Evolutionary conservation across 1,140 invertebrate genomes (phyloP).

Genomic region (Bradynema listronoti): DNA sequence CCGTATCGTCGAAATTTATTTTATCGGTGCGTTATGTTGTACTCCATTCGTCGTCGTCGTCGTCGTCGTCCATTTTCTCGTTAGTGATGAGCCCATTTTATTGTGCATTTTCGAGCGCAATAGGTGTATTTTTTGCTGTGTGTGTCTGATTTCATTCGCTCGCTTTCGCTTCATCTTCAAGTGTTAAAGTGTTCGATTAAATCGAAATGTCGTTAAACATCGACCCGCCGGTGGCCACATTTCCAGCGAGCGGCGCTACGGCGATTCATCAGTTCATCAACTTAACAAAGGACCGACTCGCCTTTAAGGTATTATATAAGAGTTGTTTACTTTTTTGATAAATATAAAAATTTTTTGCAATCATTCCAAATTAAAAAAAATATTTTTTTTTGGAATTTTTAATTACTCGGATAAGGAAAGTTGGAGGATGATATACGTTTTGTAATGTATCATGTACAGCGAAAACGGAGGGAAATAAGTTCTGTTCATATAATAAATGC

Average conservation of each 20-base stretch:
- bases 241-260: constrained; percentile 27
- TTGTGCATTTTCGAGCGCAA: too few relatives aligned
- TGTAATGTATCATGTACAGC: not conserved
- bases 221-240: constrained; percentile 30
- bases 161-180: too few relatives aligned
- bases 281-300: constrained; percentile 24
- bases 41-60: too few relatives aligned
- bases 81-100: too few relatives aligned
- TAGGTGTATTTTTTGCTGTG: too few relatives aligned
- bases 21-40: too few relatives aligned
- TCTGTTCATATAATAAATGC: not conserved
- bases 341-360: constrained; percentile 10
- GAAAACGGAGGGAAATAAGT: not conserved
- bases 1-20: too few relatives aligned
- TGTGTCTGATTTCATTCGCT: too few relatives aligned
- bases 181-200: not conserved
- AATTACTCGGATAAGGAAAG: not conserved
- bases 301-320: constrained; percentile 40
- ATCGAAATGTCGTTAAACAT: constrained; percentile 32
- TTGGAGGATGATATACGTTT: not conserved
- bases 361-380: not conserved
- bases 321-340: constrained; percentile 8
- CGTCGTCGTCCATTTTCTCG: too few relatives aligned
- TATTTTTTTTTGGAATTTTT: not conserved
- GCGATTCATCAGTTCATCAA: constrained; percentile 38